Evolutionary conservation across 2,797 vertebrate species (phyloP).

Genomic region (Echeneis naucrates): DNA sequence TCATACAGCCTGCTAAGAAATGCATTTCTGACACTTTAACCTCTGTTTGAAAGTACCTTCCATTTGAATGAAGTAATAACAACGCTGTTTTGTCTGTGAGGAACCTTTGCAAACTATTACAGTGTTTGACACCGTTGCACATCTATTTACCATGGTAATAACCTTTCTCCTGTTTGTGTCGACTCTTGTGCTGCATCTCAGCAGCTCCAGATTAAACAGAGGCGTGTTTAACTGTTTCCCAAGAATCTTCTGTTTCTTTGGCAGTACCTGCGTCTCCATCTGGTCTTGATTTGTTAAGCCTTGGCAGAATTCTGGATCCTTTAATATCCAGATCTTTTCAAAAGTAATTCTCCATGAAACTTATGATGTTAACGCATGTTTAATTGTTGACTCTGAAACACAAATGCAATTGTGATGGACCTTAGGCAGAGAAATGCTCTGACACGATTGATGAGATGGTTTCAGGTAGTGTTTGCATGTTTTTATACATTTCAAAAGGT

Average conservation of each 20-base stretch:
- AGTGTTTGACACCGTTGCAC: slow-evolving; percentile 33
- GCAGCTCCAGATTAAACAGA: slow-evolving; percentile 14
- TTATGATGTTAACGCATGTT: slow-evolving; percentile 43
- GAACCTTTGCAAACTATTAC: slow-evolving; percentile 48
- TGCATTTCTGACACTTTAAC: slow-evolving; percentile 45
- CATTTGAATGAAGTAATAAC: slow-evolving; percentile 43
- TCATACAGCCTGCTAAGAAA: slow-evolving; percentile 56
- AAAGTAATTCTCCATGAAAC: slow-evolving; percentile 39
- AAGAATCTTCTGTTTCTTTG: slow-evolving; percentile 66
- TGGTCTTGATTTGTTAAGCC: slow-evolving; percentile 61
- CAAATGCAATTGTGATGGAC: slow-evolving; percentile 16
- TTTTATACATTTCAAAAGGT: slow-evolving; percentile 14
- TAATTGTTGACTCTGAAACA: slow-evolving; percentile 34
- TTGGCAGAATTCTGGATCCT: slow-evolving; percentile 34
- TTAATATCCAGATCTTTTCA: slow-evolving; percentile 33
- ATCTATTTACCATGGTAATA: slow-evolving; percentile 51
- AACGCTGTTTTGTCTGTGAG: slow-evolving; percentile 41
- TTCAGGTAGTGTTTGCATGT: slow-evolving; percentile 3
- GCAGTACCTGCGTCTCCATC: slow-evolving; percentile 61
- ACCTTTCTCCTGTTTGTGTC: slow-evolving; percentile 34
- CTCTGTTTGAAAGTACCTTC: slow-evolving; percentile 42
- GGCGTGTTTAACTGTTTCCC: slow-evolving; percentile 48
- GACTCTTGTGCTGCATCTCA: slow-evolving; percentile 12
- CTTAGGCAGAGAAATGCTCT: slow-evolving; percentile 2
- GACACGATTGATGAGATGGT: not conserved